phyloP scores from a whole-genome alignment of 2,888 invertebrate genomes.

The Cybosia mesomella region DNA sequence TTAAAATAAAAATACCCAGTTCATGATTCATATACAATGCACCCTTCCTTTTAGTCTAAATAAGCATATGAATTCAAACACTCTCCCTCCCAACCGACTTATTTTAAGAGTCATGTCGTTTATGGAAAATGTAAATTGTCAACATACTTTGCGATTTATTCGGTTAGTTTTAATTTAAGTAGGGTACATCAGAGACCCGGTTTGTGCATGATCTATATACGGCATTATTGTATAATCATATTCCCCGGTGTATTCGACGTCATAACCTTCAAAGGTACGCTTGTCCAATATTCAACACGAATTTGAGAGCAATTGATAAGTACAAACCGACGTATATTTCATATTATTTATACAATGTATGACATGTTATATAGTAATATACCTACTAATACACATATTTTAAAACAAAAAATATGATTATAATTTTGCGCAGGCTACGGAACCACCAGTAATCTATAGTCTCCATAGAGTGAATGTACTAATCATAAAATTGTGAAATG shows the following conservation, averaged over 20 bases:
- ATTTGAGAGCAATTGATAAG: too few relatives aligned
- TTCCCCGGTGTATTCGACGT: neutral
- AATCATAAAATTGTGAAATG: too few relatives aligned
- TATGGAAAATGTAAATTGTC: slow-evolving; percentile 38
- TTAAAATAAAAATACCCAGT: slow-evolving; percentile 52
- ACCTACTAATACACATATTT: too few relatives aligned
- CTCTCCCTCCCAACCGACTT: slow-evolving; percentile 41
- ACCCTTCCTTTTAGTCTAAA: slow-evolving; percentile 38
- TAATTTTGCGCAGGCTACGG: too few relatives aligned
- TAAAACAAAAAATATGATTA: too few relatives aligned
- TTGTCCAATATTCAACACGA: neutral
- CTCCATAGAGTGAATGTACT: too few relatives aligned
- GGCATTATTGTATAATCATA: neutral
- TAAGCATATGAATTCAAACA: slow-evolving; percentile 50
- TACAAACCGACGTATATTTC: too few relatives aligned
- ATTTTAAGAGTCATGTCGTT: slow-evolving; percentile 45
- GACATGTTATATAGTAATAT: too few relatives aligned
- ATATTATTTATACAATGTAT: too few relatives aligned
- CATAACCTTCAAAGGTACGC: neutral
- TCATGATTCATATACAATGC: slow-evolving; percentile 62
- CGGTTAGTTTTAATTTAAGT: slow-evolving; percentile 58
- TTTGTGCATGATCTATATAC: slow-evolving; percentile 47
- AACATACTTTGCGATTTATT: slow-evolving; percentile 58
- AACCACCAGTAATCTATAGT: too few relatives aligned
- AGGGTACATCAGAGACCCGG: slow-evolving; percentile 55